A percentile compares a stretch with the other conserved stretches of the same genome.
Conservation (phyloP, 2,113 vertebrate species). For the Ursus arctos region DNA sequence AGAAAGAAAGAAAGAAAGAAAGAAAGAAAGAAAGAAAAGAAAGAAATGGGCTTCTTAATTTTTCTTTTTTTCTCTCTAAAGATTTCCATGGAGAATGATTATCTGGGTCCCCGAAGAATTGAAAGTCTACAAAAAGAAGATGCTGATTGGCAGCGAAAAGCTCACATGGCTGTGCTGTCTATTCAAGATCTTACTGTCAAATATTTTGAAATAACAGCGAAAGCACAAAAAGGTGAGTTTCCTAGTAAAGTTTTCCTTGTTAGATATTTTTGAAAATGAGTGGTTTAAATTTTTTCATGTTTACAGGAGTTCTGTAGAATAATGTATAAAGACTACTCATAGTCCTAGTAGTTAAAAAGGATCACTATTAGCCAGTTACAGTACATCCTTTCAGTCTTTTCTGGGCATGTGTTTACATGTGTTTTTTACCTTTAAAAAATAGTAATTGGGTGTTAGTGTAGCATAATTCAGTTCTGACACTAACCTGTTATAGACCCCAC, state of each 20-base stretch:
- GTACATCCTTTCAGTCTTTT: not conserved
- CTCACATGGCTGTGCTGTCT: conserved; percentile 95
- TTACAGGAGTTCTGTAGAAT: not conserved
- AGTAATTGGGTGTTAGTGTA: not conserved
- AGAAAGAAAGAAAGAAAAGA: not conserved
- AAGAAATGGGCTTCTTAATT: not conserved
- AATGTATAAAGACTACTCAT: not conserved
- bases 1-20: not conserved
- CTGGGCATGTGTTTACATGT: not conserved
- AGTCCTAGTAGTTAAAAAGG: not conserved
- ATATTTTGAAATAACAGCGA: conserved; percentile 98
- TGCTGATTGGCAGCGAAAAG: conserved; percentile 97
- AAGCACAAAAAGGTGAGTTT: conserved; percentile 95
- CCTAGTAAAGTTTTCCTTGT: conserved; percentile 18
- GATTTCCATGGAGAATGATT: conserved; percentile 98
- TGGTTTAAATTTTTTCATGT: conserved; percentile 31
- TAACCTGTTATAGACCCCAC: not conserved
- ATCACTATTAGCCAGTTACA: not conserved
- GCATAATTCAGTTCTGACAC: not conserved
- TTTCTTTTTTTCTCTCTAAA: conserved; percentile 82
- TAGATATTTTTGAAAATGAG: conserved; percentile 16
- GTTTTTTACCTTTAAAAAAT: not conserved
- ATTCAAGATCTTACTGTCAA: conserved; percentile 99
- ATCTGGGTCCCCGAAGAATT: conserved; percentile 96
- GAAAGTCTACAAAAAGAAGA: conserved; percentile 96